Base-by-base conservation (phyloP, 2,113 vertebrate species). In the Equus quagga region DNA sequence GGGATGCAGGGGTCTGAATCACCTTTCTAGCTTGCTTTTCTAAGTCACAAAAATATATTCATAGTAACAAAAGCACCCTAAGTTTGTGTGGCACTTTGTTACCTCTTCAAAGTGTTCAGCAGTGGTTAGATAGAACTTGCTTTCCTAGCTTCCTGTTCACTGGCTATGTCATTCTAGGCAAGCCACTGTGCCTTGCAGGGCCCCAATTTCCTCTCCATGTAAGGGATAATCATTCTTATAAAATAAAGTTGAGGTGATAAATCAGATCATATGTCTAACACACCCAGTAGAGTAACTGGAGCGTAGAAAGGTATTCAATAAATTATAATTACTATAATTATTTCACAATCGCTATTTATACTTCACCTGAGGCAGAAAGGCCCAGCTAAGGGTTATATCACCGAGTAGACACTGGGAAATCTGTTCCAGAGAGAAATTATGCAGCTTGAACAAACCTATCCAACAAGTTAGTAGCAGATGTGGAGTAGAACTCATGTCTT, bases 281-380 rank as follows among this genome's bases (percentile, higher is more conserved):
- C 23, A 92, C 2, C 15, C 65, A 65, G 8, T 44, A 62, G 56
- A 67, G 31, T 67, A 69, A 78, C 5, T 9, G 6, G 23, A 89
- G 7, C 62, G 64, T 13, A 84, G 33, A 33, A 91, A 94, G 24
- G 23, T 33, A 23, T 90, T 78, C 54, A 26, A 28, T 58, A 46
- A 44, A 54, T 81, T 44, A 24, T 85, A 85, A 97, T 91, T 64
- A 41, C 9, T 15, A 26, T 51, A 64, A 90, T 93, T 84, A 84
- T 79, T 92, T 90, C 26, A 95, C 69, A 95, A 17, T 56, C 60
- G 85, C 62, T 89, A 75, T 82, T 89, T 76, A 82, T 62, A 21
- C 11, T 83, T 79, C 23, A 41, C 17, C 83, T 67, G 62, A 82
- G 46, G 28, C 5, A 93, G 19, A n/a, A 7, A 56, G 46, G n/a